Conservation (phyloP, 2,888 invertebrate species). For the Bimastos eiseni region DNA sequence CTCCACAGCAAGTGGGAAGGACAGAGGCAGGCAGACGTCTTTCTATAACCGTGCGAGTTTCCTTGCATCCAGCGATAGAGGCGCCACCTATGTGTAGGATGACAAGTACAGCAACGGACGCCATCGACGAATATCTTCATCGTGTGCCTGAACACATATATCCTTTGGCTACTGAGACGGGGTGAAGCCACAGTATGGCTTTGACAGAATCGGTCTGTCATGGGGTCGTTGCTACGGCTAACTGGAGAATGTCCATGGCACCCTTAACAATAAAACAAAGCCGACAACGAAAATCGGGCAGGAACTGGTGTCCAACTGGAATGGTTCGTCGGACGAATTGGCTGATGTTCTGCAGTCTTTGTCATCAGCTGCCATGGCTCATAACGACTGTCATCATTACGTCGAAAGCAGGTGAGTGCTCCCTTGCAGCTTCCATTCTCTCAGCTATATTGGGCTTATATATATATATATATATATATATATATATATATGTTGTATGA, state of each 20-base stretch:
- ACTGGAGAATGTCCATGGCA: not conserved
- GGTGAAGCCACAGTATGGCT: not conserved
- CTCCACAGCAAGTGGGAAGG: no score
- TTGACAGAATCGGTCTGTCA: not conserved
- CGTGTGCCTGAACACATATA: not conserved
- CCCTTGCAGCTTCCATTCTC: not conserved
- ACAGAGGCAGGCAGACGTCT: no score
- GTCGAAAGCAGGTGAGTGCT: not conserved
- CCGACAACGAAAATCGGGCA: not conserved
- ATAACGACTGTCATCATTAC: not conserved
- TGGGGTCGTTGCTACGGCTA: not conserved
- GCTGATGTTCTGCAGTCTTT: not conserved
- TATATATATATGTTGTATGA: no score
- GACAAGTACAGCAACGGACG: not conserved
- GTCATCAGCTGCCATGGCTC: not conserved
- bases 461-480: no score
- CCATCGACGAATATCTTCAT: not conserved
- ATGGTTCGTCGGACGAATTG: not conserved
- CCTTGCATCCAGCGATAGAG: not conserved
- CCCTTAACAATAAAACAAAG: not conserved
- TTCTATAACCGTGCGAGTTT: no score
- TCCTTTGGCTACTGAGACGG: not conserved
- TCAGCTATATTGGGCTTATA: no score
- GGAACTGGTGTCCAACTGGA: not conserved
- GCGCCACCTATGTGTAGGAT: no score